A percentile compares a stretch with the other conserved stretches of the same genome.
phyloP scores from a whole-genome alignment of 2,797 vertebrate species.

The Sebastiscus albofasciatus region DNA sequence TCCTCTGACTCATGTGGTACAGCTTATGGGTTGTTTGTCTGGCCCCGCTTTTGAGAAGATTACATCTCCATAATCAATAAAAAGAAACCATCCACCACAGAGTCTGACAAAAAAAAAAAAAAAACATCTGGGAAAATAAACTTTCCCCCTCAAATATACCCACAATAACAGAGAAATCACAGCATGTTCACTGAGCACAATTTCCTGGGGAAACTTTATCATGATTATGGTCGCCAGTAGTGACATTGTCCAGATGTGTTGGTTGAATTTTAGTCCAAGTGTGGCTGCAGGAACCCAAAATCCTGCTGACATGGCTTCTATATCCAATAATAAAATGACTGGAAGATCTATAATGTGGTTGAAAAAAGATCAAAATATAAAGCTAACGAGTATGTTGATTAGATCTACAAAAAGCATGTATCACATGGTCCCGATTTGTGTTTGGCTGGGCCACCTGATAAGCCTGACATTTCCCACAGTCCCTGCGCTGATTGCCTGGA shows the following conservation, averaged over 20 bases:
- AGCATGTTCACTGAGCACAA: conserved; percentile 10
- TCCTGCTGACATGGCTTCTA: conserved; percentile 1
- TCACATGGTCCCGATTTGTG: conserved; percentile 22
- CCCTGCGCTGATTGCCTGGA: conserved; percentile 24
- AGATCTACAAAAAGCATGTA: background rate
- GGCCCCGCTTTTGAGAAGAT: conserved; percentile 77
- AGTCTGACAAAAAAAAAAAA: conserved; percentile 14
- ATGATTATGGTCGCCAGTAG: conserved; percentile 3
- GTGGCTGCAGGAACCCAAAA: conserved; percentile 27
- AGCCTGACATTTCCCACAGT: conserved; percentile 22
- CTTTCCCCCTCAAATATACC: conserved; percentile 2
- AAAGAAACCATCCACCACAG: conserved; percentile 51
- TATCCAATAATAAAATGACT: background rate
- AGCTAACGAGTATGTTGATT: background rate
- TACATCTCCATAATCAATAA: conserved; percentile 83
- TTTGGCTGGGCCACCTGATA: conserved; percentile 33
- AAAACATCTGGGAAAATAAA: conserved; percentile 54
- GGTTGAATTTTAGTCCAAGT: conserved; percentile 45
- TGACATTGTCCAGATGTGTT: conserved; percentile 48
- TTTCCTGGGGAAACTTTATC: conserved; percentile 14
- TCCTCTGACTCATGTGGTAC: conserved; percentile 63
- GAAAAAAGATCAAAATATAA: conserved; percentile 5
- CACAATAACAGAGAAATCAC: conserved; percentile 24
- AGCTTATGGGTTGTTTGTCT: conserved; percentile 67
- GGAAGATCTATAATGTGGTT: background rate